Conservation (phyloP, 2,113 vertebrate species). For the Castor canadensis region DNA sequence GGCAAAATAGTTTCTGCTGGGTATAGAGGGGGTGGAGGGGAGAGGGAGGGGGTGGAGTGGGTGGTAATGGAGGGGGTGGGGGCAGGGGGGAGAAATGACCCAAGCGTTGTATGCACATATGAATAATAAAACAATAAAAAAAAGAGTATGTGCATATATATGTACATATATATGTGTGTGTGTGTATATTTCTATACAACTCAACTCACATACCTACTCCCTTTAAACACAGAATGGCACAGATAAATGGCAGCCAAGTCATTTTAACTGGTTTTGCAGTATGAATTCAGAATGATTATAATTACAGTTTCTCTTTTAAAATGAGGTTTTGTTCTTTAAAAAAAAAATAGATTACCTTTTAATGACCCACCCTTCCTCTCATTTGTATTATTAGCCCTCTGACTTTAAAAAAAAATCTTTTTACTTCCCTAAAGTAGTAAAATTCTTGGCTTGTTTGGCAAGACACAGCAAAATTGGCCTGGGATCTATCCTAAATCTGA, state of each 20-base stretch:
- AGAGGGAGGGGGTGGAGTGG: no score
- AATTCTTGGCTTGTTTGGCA: background rate
- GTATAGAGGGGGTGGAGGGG: no score
- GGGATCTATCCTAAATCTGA: background rate
- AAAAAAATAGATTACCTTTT: background rate
- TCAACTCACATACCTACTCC: background rate
- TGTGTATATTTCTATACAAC: background rate
- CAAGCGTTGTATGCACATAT: no score
- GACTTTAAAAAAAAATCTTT: background rate
- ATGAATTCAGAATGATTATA: constrained; percentile 73
- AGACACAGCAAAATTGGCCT: background rate
- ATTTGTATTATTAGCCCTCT: background rate
- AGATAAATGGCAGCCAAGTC: background rate
- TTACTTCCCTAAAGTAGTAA: background rate
- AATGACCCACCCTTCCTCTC: background rate
- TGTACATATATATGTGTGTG: background rate
- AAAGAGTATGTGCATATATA: no score
- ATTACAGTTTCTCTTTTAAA: constrained; percentile 81
- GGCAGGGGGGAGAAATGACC: no score
- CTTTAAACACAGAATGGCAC: background rate
- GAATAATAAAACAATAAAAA: no score
- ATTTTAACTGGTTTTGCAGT: background rate
- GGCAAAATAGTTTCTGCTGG: no score
- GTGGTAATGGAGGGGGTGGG: no score
- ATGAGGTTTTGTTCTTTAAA: constrained; percentile 84